These are phyloP conservation scores for Poecilia gillii DNA, from an alignment of 2,797 vertebrate genomes.

Conservation along the genomic window DNA sequence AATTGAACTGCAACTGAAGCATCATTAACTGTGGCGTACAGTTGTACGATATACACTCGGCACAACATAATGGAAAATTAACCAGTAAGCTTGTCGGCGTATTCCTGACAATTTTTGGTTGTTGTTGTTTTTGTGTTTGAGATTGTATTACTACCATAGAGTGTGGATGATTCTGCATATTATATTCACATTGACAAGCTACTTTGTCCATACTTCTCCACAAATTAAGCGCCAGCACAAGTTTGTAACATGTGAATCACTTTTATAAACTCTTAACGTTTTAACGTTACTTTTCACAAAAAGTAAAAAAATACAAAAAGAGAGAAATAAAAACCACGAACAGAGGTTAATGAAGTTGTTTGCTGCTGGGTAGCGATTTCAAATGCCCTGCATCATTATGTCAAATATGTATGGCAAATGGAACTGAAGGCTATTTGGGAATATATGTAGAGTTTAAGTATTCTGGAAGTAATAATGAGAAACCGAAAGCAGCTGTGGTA, in stretches of 20 bases:
- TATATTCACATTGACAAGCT: not conserved
- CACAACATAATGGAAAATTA: not conserved
- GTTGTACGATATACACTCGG: not conserved
- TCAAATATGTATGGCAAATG: not conserved
- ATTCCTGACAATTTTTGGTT: not conserved
- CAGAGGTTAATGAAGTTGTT: not conserved
- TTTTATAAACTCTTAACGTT: not conserved
- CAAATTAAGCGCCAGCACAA: not conserved
- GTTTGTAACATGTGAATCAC: not conserved
- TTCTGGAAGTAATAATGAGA: not conserved
- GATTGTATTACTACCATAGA: not conserved
- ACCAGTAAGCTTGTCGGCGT: not conserved
- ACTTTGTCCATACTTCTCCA: not conserved
- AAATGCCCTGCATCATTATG: not conserved
- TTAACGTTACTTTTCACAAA: not conserved
- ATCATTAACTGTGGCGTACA: not conserved
- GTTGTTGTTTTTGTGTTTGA: not conserved
- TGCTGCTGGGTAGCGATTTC: not conserved
- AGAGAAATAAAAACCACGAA: not conserved
- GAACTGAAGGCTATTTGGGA: not conserved
- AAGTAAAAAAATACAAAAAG: not conserved
- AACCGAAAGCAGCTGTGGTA: slow-evolving; percentile 5
- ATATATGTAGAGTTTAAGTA: not conserved
- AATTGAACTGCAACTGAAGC: not conserved
- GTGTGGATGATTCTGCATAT: not conserved